Percentiles rank a stretch among this genome's conserved stretches.
phyloP scores from a whole-genome alignment of 1,140 invertebrate species.

The Zaprionus taronus region DNA sequence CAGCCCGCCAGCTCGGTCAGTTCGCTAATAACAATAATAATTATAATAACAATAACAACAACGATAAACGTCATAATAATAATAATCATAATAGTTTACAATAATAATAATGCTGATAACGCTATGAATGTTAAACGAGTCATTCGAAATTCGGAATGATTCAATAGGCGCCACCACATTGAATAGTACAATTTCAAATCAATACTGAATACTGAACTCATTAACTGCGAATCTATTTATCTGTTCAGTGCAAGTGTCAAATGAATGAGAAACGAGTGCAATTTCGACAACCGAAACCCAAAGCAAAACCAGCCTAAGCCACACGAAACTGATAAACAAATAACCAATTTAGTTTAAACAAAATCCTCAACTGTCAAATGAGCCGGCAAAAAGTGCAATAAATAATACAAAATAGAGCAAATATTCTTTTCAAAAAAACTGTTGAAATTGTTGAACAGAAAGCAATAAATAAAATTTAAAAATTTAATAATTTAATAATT shows the following conservation, averaged over 20 bases:
- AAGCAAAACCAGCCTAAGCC: constrained; percentile 67
- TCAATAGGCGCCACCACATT: constrained; percentile 43
- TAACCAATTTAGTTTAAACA: not conserved
- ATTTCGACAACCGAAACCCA: constrained; percentile 57
- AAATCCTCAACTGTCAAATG: not conserved
- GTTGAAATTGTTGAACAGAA: not conserved
- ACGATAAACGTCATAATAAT: constrained; percentile 52
- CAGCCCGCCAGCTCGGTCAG: not conserved
- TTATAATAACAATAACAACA: constrained; percentile 59
- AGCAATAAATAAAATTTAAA: constrained; percentile 10
- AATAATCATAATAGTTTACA: constrained; percentile 66
- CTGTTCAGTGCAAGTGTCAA: constrained; percentile 48
- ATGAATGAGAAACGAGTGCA: constrained; percentile 65
- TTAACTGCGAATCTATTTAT: constrained; percentile 19
- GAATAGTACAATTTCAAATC: constrained; percentile 34
- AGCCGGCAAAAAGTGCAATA: constrained; percentile 69
- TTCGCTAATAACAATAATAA: constrained; percentile 45
- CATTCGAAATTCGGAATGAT: constrained; percentile 29
- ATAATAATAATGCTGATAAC: constrained; percentile 55
- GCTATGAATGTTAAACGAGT: constrained; percentile 39
- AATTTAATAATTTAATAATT: constrained; percentile 2
- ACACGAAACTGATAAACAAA: constrained; percentile 47
- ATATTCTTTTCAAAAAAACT: not conserved
- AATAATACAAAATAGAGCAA: not conserved
- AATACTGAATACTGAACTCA: constrained; percentile 25